phyloP scores from a whole-genome alignment of 2,113 vertebrate species.

The Neolamprologus modestus region DNA sequence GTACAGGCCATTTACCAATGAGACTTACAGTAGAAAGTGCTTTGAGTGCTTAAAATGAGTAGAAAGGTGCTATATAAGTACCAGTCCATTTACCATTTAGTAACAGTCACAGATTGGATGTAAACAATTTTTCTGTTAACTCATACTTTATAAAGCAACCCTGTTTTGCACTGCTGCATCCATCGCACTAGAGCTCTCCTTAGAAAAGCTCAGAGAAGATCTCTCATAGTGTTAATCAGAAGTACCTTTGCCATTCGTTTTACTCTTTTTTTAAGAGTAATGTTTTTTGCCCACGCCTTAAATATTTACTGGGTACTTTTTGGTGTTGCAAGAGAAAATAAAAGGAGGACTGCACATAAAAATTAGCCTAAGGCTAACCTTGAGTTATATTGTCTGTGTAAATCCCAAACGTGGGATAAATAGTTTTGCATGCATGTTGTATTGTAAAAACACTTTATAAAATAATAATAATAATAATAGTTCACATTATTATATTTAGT shows the following conservation, averaged over 20 bases:
- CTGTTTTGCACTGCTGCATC: neutral
- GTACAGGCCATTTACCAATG: neutral
- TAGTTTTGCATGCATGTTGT: neutral
- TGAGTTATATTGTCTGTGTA: neutral
- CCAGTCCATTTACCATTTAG: neutral
- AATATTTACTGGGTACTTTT: neutral
- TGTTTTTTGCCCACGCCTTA: neutral
- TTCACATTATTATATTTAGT: neutral
- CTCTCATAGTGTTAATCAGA: neutral
- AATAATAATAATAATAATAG: neutral
- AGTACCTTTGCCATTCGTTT: fast-evolving
- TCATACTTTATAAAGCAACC: neutral
- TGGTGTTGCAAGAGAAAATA: neutral
- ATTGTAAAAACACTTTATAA: neutral
- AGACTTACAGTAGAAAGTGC: neutral
- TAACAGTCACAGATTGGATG: neutral
- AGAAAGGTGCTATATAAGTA: neutral
- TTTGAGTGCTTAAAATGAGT: neutral
- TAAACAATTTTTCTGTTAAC: neutral
- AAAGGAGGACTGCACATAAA: neutral
- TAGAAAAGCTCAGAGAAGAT: neutral
- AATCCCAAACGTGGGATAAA: neutral
- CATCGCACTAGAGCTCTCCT: neutral
- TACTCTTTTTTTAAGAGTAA: neutral
- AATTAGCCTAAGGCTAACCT: neutral